Evolutionary conservation across 1,140 invertebrate species (phyloP).

Genomic region (Monomorium pharaonis): DNA sequence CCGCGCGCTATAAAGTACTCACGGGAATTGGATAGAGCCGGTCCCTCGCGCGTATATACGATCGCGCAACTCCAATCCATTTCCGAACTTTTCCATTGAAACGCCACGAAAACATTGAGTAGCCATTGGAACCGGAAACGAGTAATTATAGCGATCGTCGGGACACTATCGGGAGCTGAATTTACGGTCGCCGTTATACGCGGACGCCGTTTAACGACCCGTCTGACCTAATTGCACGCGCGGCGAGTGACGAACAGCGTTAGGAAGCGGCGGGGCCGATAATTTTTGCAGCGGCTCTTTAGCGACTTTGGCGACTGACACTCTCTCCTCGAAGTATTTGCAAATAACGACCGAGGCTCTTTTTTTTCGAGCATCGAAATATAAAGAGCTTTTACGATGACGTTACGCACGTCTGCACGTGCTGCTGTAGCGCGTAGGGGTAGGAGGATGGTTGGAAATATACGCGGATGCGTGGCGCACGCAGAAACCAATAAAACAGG

Average conservation of each 20-base stretch:
- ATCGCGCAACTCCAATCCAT: constrained; percentile 34
- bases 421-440: not conserved
- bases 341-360: constrained; percentile 62
- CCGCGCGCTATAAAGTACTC: constrained; percentile 46
- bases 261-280: constrained; percentile 4
- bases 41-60: constrained; percentile 1
- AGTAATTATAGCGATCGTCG: constrained; percentile 69
- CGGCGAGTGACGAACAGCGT: not conserved
- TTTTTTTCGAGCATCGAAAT: constrained; percentile 33
- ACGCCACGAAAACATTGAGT: constrained; percentile 41
- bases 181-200: constrained; percentile 61
- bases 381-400: constrained; percentile 58
- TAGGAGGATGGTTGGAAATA: not conserved
- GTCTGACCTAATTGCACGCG: constrained; percentile 71
- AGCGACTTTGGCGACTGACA: too few relatives aligned
- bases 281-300: constrained; percentile 43
- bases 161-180: constrained; percentile 49
- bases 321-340: constrained; percentile 60
- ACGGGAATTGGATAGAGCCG: constrained; percentile 47
- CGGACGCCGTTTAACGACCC: constrained; percentile 64
- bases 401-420: constrained; percentile 33
- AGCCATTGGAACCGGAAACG: constrained; percentile 56
- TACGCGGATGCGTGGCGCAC: constrained; percentile 7
- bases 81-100: constrained; percentile 45
- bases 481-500: constrained; percentile 65